Evolutionary conservation across 2,797 vertebrate species (phyloP).

Genomic region (Naso thynnoides): DNA sequence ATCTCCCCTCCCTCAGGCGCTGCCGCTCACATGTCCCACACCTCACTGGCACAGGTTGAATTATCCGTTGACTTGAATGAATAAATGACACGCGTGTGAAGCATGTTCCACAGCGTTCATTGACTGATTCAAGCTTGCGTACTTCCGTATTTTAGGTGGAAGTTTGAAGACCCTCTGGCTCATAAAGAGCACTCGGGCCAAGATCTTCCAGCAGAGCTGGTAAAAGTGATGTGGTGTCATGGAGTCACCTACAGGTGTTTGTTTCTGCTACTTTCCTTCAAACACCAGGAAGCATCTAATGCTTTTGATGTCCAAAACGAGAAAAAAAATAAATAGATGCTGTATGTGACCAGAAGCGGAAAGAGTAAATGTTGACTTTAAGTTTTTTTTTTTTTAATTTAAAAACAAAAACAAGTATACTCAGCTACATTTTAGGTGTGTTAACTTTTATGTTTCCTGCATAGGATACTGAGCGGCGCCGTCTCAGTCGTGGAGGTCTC

Average conservation of each 20-base stretch:
- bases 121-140: neutral
- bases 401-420: neutral
- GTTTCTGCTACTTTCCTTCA: neutral
- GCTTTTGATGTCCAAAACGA: neutral
- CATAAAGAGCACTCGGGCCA: slow-evolving; percentile 63
- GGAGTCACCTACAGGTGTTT: slow-evolving; percentile 89
- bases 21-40: slow-evolving; percentile 87
- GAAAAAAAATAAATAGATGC: neutral
- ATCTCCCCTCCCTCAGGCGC: slow-evolving; percentile 80
- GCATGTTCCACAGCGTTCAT: neutral
- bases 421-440: neutral
- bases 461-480: slow-evolving; percentile 85
- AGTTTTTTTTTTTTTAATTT: neutral
- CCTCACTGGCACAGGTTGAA: slow-evolving; percentile 92
- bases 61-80: neutral
- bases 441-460: slow-evolving; percentile 23
- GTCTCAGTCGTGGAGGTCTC: slow-evolving; percentile 87
- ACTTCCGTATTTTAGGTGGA: slow-evolving; percentile 84
- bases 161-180: slow-evolving; percentile 74
- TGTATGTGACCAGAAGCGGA: neutral
- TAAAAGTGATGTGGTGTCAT: slow-evolving; percentile 89
- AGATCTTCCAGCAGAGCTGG: slow-evolving; percentile 79
- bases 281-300: neutral
- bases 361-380: neutral
- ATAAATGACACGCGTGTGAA: neutral